Evolutionary conservation across 2,113 vertebrate genomes (phyloP).

Genomic region (Sphaerodactylus townsendi): DNA sequence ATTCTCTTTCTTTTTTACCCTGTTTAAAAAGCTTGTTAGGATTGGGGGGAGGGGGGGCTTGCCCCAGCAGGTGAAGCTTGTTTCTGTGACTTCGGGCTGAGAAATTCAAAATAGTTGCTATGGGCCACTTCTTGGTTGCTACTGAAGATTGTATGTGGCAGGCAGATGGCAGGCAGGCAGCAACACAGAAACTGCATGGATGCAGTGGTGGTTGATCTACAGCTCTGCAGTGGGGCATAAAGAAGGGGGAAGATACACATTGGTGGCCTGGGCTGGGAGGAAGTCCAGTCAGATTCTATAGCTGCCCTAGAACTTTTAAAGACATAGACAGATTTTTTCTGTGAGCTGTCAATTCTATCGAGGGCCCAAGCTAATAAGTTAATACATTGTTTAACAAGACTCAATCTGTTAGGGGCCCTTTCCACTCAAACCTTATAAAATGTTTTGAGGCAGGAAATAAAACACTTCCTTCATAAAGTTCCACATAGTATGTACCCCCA

Average conservation of each 20-base stretch:
- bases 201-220: no score
- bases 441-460: no score
- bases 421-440: no score
- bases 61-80: no score
- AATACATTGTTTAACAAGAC: background rate
- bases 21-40: no score
- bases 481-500: no score
- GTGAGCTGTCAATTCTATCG: background rate
- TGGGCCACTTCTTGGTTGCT: background rate
- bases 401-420: background rate
- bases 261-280: background rate
- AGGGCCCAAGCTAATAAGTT: background rate
- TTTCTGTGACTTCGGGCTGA: background rate
- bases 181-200: no score
- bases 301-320: background rate
- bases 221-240: background rate
- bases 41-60: no score
- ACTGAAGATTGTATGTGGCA: background rate
- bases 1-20: no score
- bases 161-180: background rate
- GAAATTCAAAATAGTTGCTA: background rate
- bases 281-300: no score
- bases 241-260: background rate
- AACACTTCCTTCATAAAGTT: no score
- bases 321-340: background rate